phyloP scores from a whole-genome alignment of 64 coral and sea anemone genomes.

The Montipora efflorescens region DNA sequence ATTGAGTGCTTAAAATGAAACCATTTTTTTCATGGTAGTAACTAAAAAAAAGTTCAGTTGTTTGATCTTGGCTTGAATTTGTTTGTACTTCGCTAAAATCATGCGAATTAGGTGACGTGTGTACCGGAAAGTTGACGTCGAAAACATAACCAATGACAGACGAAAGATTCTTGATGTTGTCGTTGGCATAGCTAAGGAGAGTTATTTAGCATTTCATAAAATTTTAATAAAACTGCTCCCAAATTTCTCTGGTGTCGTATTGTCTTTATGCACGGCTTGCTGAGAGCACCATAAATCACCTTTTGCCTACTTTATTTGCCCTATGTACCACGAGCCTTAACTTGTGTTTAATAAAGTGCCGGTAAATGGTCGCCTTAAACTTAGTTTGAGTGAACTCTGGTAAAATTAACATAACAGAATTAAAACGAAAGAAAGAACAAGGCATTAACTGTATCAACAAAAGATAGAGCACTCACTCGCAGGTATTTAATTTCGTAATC shows the following conservation, averaged over 20 bases:
- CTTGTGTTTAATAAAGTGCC: too few relatives aligned
- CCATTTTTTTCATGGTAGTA: too few relatives aligned
- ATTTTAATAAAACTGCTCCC: background rate
- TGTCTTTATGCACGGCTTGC: background rate
- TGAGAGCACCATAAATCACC: too few relatives aligned
- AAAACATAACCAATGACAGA: background rate
- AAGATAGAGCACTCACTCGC: background rate
- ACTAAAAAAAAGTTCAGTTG: too few relatives aligned
- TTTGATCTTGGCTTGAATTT: too few relatives aligned
- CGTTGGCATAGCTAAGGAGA: background rate
- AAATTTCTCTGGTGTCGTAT: background rate
- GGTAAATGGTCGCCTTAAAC: too few relatives aligned
- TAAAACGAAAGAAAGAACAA: conserved; percentile 6
- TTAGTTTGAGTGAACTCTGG: too few relatives aligned
- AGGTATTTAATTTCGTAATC: background rate
- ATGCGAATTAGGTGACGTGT: background rate
- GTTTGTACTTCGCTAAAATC: background rate
- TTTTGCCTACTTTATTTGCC: too few relatives aligned
- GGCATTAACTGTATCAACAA: background rate
- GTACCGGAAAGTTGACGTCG: background rate
- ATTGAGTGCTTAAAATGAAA: too few relatives aligned
- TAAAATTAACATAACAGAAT: background rate
- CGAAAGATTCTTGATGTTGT: background rate
- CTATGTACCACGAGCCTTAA: too few relatives aligned
- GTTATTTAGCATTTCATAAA: background rate